These are phyloP conservation scores for Egretta garzetta DNA, from an alignment of 2,113 vertebrate genomes.

Conservation along the genomic window DNA sequence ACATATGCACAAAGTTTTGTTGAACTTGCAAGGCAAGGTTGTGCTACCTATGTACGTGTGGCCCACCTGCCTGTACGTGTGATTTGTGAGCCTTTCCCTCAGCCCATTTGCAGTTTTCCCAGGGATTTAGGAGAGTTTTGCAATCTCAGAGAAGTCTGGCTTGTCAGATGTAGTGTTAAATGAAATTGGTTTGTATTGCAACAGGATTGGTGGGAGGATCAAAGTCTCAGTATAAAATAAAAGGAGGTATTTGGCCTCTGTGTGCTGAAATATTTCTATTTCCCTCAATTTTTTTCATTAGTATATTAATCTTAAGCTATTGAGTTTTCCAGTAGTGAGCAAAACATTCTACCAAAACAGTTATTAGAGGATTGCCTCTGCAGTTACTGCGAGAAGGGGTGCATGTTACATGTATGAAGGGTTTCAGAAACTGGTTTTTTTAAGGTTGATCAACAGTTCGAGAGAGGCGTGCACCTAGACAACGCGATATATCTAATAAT, in stretches of 20 bases:
- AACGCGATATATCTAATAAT: slow-evolving; percentile 33
- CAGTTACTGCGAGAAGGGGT: slow-evolving; percentile 43
- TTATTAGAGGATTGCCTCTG: slow-evolving; percentile 45
- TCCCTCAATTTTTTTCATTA: slow-evolving; percentile 32
- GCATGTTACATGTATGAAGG: slow-evolving; percentile 14
- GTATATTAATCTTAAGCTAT: slow-evolving; percentile 59
- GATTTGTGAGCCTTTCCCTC: neutral
- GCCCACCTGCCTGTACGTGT: neutral
- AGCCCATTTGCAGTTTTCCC: neutral
- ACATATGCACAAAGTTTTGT: neutral
- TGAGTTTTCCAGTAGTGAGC: slow-evolving; percentile 52
- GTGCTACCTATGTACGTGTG: accelerated
- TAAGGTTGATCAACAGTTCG: slow-evolving; percentile 60
- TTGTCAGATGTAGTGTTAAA: neutral
- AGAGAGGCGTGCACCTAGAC: neutral
- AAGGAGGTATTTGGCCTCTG: neutral
- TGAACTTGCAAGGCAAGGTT: neutral
- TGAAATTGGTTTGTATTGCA: slow-evolving; percentile 13
- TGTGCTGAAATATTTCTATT: slow-evolving; percentile 9
- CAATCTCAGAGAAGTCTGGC: neutral
- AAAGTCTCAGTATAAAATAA: slow-evolving; percentile 39
- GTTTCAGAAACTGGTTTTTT: slow-evolving; percentile 40
- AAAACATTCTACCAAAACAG: slow-evolving; percentile 37
- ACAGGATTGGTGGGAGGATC: slow-evolving; percentile 11
- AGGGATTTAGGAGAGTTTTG: neutral